Conservation (phyloP, 2,113 vertebrate species). For the Ceyx margarethae region DNA sequence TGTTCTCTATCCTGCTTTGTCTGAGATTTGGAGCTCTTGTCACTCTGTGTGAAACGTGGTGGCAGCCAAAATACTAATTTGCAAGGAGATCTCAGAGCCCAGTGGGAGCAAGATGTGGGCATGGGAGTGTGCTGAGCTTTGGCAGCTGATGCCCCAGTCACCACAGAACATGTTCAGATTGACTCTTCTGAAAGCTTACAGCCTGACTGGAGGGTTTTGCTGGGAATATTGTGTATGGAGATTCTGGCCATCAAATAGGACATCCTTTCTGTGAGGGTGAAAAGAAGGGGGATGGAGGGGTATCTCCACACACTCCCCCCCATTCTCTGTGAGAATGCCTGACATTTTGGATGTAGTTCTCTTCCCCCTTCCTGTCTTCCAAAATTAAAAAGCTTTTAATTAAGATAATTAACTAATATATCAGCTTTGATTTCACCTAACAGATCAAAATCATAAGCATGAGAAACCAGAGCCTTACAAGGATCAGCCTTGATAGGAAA, state of each 20-base stretch:
- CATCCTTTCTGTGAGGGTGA: not conserved
- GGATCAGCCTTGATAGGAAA: not conserved
- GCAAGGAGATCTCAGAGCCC: not conserved
- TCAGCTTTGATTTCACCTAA: not conserved
- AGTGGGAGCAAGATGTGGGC: not conserved
- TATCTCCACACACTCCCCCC: too few relatives aligned
- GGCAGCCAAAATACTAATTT: not conserved
- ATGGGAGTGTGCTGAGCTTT: not conserved
- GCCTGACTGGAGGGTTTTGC: not conserved
- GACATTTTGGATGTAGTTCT: not conserved
- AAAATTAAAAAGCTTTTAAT: not conserved
- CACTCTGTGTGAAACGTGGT: not conserved
- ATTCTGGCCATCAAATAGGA: not conserved
- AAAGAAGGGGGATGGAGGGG: not conserved
- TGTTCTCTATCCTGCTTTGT: not conserved
- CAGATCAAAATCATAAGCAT: not conserved
- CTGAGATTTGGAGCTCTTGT: not conserved
- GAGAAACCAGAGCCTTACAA: not conserved
- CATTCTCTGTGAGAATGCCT: not conserved
- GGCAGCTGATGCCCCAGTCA: fast-evolving
- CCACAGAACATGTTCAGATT: not conserved
- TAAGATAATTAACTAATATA: not conserved
- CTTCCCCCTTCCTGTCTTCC: not conserved
- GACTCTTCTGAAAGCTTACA: not conserved
- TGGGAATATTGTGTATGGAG: not conserved